Base-by-base conservation (phyloP, 2,797 vertebrate species). In the Hemitrygon akajei region DNA sequence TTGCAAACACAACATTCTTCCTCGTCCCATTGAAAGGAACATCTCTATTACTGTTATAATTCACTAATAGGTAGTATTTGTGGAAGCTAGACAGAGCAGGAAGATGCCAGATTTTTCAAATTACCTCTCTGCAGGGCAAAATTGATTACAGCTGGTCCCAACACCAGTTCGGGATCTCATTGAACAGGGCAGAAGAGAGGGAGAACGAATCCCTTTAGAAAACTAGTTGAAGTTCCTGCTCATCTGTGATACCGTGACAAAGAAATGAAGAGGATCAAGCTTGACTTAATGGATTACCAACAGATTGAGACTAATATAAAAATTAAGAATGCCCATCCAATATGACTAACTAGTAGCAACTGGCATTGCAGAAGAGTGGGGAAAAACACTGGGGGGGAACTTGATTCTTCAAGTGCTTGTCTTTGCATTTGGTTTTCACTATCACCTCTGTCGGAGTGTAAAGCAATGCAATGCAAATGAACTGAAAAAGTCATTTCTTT, bases 381-480 rank as follows among this genome's bases (percentile, higher is more conserved):
- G 18, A 37, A 69, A 69, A 69, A 25, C 69, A 89, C 7, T 89
- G 80, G 80, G 47, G 47, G 34, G 16, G 77, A 18, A 20, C 56
- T 30, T n/a, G 6, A 22, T 37, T 69, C 66, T 89, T 69, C 86
- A 69, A 7, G 1, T 69, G n/a, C 63, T 22, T 69, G 86, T 20
- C 16, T 69, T 66, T 34, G 63, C 34, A 69, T 89, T 66, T 87
- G n/a, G 30, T 66, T 60, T 63, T 58, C 30, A 73, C 20, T 92
- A 76, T n/a, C 69, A 56, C 22, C 76, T 25, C 11, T 37, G 76
- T 82, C 11, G 0, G 18, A 89, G 14, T 84, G 34, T 12, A 86
- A 63, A 77, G 71, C 63, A 16, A 47, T 76, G 73, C 12, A 56
- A 58, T 37, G 75, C 75, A 63, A 94, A 94, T 58, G 75, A 91